Evolutionary conservation across 2,888 invertebrate genomes (phyloP).

Genomic region (Drosophila anomalata): DNA sequence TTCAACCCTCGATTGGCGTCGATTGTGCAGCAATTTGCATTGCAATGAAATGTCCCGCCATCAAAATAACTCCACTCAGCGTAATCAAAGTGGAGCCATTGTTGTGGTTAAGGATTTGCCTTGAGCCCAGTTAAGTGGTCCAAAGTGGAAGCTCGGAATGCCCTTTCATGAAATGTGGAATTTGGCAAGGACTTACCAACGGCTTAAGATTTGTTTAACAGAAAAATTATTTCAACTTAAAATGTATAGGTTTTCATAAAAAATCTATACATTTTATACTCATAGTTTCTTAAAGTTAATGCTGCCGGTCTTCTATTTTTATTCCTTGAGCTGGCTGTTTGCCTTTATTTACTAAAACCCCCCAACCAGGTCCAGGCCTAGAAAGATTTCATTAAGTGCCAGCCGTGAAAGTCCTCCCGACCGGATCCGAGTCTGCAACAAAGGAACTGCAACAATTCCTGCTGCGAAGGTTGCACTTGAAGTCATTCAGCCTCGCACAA

Average conservation of each 20-base stretch:
- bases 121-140: conserved; percentile 17
- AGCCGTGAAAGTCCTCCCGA: conserved; percentile 22
- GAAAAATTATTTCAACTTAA: too few relatives aligned
- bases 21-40: conserved; percentile 39
- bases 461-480: conserved; percentile 49
- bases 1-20: conserved; percentile 2
- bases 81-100: conserved; percentile 24
- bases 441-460: conserved; percentile 56
- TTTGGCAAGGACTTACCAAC: not conserved
- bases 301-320: not conserved
- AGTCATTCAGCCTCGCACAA: conserved; percentile 55
- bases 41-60: conserved; percentile 13
- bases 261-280: too few relatives aligned
- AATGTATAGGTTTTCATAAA: too few relatives aligned
- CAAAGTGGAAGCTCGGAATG: not conserved
- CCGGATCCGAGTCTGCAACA: conserved; percentile 39
- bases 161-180: conserved; percentile 1
- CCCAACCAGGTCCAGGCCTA: conserved; percentile 10
- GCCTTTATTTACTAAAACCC: conserved; percentile 22
- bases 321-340: conserved; percentile 11
- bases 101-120: conserved; percentile 32
- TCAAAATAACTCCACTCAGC: conserved; percentile 3
- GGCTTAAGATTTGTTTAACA: too few relatives aligned
- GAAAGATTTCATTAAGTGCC: conserved; percentile 56
- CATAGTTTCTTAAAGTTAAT: not conserved